Evolutionary conservation across 2,797 vertebrate species (phyloP), one percentile per base, ranked within the genome.

Genomic region (Silurus lanzhouensis): DNA sequence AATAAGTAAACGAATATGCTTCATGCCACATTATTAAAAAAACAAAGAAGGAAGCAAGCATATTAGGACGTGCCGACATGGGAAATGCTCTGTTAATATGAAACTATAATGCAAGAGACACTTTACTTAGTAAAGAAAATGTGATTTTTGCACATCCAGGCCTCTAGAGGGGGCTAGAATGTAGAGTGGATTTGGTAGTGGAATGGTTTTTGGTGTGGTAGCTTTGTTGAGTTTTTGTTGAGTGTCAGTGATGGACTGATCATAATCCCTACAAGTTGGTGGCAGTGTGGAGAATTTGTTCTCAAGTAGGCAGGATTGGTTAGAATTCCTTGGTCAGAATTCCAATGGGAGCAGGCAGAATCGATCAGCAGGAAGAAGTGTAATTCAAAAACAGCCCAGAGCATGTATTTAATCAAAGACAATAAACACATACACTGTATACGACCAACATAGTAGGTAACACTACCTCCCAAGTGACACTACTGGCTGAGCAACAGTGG

Each of bases 141-240:
- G 17, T 58, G 17, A 13, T n/a, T 61, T 46, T 79, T 13, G 76
- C 76, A 63, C 76, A 79, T 79, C 76, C 57, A 46, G 76, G 58
- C 76, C 76, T 79, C 76, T 63, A 79, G 76, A 79, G 58, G 76
- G 76, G 58, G 76, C 12, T 79, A 63, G 10, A 44, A 20, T 57
- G 57, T 58, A 76, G 25, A 76, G 25, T 76, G 74, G 14, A 14
- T 31, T 25, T 58, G 25, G n/a, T 76, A 31, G 46, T n/a, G 10
- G 12, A 2, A 31, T 58, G 74, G 14, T 17, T 3, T 25, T 13
- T 0, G 27, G 5, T 60, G 57, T 61, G 57, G 20, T 46, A 78
- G 31, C 31, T 44, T 44, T 63, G 20, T 44, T 61, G 0, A 7
- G 52, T 10, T 76, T 25, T 25, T 75, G 12, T 66, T 66, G 9